These are phyloP conservation scores for Muraenolepis orangiensis DNA, from an alignment of 2,797 vertebrate species.

Conservation along the genomic window DNA sequence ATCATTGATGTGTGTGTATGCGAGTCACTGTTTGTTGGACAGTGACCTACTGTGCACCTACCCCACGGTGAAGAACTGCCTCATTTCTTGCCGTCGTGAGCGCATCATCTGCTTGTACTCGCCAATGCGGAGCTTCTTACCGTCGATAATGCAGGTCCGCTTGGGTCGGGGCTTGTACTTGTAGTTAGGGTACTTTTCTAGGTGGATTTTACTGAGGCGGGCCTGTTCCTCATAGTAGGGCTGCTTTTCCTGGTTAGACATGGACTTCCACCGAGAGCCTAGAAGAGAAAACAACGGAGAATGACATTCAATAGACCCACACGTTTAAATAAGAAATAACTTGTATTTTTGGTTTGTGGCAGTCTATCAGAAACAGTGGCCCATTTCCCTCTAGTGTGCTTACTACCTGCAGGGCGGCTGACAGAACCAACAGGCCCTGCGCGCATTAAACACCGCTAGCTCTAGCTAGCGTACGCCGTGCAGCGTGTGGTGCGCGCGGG, in stretches of 20 bases:
- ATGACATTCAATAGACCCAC: neutral
- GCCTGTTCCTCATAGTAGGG: conserved; percentile 99
- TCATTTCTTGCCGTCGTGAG: conserved; percentile 97
- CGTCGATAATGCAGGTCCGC: conserved; percentile 98
- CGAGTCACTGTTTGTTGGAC: conserved; percentile 11
- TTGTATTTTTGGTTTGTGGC: neutral
- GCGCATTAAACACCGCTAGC: conserved; percentile 65
- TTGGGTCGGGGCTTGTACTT: conserved; percentile 99
- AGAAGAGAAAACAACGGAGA: conserved; percentile 8
- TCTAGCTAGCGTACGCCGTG: too few relatives aligned
- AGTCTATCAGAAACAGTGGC: neutral
- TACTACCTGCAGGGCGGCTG: conserved; percentile 19
- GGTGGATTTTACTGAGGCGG: conserved; percentile 95
- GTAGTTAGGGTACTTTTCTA: conserved; percentile 99
- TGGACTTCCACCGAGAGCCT: conserved; percentile 98
- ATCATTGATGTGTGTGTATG: conserved; percentile 6
- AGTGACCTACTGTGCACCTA: conserved; percentile 67
- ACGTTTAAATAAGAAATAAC: too few relatives aligned
- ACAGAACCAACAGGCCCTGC: conserved; percentile 44
- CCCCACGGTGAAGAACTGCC: conserved; percentile 99
- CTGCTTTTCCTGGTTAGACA: conserved; percentile 99
- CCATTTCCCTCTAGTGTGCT: neutral
- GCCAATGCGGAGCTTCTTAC: conserved; percentile 96
- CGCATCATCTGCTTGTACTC: conserved; percentile 99
- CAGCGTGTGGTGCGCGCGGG: too few relatives aligned